These are phyloP conservation scores for Chaetodon trifasciatus DNA, from an alignment of 2,797 vertebrate genomes.

Conservation along the genomic window DNA sequence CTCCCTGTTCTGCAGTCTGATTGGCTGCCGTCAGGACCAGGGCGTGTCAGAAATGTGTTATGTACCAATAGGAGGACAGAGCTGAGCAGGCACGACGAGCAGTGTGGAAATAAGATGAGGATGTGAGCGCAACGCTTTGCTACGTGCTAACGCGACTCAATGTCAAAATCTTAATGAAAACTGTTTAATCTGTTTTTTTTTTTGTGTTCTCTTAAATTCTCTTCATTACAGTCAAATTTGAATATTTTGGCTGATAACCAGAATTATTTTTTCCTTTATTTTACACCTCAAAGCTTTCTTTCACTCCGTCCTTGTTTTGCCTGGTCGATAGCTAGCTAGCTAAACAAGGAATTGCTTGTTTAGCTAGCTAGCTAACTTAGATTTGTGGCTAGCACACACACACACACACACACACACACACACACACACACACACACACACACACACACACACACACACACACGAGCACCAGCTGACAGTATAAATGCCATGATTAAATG, in stretches of 20 bases:
- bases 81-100: neutral
- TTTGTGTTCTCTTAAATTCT: neutral
- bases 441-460: too few relatives aligned
- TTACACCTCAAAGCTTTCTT: too few relatives aligned
- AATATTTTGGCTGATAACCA: neutral
- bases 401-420: neutral
- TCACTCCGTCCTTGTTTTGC: too few relatives aligned
- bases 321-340: too few relatives aligned
- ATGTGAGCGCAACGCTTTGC: neutral
- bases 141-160: neutral
- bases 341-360: too few relatives aligned
- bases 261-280: too few relatives aligned
- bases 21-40: conserved; percentile 65
- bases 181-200: neutral
- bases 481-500: neutral
- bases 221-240: neutral
- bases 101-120: neutral
- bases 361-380: neutral
- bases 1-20: conserved; percentile 44
- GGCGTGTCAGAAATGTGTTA: conserved; percentile 22
- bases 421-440: neutral
- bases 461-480: neutral
- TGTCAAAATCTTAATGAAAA: neutral
- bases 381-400: neutral
- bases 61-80: conserved; percentile 10